Evolutionary conservation across 1,140 invertebrate species (phyloP).

Genomic region (Camponotus pennsylvanicus): DNA sequence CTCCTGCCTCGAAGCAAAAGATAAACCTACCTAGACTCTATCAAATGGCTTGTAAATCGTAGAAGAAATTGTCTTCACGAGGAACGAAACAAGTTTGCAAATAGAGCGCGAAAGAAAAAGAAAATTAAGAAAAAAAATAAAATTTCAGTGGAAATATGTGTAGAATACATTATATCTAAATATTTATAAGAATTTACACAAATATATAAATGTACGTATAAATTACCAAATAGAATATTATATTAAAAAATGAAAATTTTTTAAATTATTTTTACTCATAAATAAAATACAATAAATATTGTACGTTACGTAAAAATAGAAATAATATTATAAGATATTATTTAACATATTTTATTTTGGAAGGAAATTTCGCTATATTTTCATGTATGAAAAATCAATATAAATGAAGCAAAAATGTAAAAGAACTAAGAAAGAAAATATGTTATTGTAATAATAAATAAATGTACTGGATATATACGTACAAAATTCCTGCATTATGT

Average conservation of each 20-base stretch:
- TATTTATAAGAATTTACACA: not conserved
- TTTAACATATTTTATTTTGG: not conserved
- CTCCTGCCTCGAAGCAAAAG: not conserved
- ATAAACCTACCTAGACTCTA: constrained; percentile 6
- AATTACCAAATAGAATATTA: not conserved
- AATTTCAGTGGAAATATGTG: not conserved
- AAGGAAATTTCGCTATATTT: not conserved
- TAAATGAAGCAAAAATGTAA: constrained; percentile 15
- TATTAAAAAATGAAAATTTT: not conserved
- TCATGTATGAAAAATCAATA: not conserved
- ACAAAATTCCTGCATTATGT: not conserved
- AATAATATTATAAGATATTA: not conserved
- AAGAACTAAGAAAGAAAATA: not conserved
- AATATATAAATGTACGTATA: not conserved
- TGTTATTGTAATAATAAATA: not conserved
- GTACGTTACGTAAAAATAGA: not conserved
- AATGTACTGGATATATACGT: not conserved
- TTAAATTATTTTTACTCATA: not conserved
- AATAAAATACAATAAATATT: not conserved
- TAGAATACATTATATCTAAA: not conserved
- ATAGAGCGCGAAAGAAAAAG: not conserved
- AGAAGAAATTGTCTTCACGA: not conserved
- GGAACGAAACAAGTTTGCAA: not conserved
- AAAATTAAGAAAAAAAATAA: constrained; percentile 4
- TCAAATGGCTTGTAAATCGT: not conserved